Base-by-base conservation (phyloP, 2,888 invertebrate species). In the Zele albiditarsus region DNA sequence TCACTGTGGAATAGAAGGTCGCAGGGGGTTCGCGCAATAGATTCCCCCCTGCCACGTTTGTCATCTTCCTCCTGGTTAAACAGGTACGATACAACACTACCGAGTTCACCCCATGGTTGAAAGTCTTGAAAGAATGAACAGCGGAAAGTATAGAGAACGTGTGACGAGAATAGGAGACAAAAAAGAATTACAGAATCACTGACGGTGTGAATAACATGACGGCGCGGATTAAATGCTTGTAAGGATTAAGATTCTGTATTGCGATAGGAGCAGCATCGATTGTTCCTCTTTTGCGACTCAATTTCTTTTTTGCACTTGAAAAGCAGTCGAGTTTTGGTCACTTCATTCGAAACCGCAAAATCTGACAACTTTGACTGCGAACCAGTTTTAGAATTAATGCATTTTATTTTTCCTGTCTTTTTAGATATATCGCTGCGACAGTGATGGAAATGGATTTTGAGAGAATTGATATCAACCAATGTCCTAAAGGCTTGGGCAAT, bases 381-480 rank as follows among this genome's bases (percentile, higher is more conserved):
- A 74, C 53, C 46, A 42, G 60, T 58, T 65, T 4, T 20, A 6
- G 31, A 60, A 31, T 33, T 42, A 23, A 25, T 74, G 65, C 25
- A 53, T 33, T 27, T 38, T 38, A 31, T 31, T 6, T 1, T 1
- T 31, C 31, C 0, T 31, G 0, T 31, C 8, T 31, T 6, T 38
- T 38, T 12, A 96, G 97, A 81, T 97, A 97, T 87, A 97, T 98
- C 1, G 98, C 97, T 53, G 95, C 95, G 23, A 93, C 97, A 0
- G 97, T 98, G 0, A 92, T 98, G 89, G 98, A 98, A 92, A 95
- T 98, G 93, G 98, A 99, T 88, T 97, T 96, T 89, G 97, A 98
- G 82, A 92, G 98, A 85, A 95, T 99, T 88, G 98, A 99, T 86
- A 97, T 99, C 89, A 99, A 99, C 91, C 98, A 98, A 85, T 99